Evolutionary conservation across 2,797 vertebrate species (phyloP).

Genomic region (Helostoma temminkii): DNA sequence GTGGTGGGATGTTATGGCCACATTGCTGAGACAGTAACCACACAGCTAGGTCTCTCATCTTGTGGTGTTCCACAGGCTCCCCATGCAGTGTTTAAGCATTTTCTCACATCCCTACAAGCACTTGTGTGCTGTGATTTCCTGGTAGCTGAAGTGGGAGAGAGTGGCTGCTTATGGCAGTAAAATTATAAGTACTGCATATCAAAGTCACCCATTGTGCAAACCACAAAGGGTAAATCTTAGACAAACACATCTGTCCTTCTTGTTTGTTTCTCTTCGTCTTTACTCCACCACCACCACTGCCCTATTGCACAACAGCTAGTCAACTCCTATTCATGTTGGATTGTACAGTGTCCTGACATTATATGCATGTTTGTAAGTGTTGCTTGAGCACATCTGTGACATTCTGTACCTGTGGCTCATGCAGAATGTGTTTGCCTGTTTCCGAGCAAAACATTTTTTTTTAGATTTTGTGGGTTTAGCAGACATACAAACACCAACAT

Average conservation of each 20-base stretch:
- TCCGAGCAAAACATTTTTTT: neutral
- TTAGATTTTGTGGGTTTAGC: slow-evolving; percentile 9
- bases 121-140: slow-evolving; percentile 45
- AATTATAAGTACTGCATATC: slow-evolving; percentile 50
- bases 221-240: slow-evolving; percentile 33
- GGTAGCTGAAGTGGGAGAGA: slow-evolving; percentile 32
- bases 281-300: neutral
- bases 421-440: slow-evolving; percentile 7
- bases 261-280: slow-evolving; percentile 52
- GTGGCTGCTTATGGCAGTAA: slow-evolving; percentile 27
- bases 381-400: neutral
- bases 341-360: neutral
- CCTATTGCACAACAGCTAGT: slow-evolving; percentile 34
- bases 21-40: slow-evolving; percentile 47
- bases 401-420: neutral
- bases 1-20: slow-evolving; percentile 4
- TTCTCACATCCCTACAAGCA: slow-evolving; percentile 24
- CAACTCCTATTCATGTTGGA: neutral
- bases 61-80: slow-evolving; percentile 37
- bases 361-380: slow-evolving; percentile 17
- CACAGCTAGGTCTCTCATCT: slow-evolving; percentile 12
- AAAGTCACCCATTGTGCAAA: slow-evolving; percentile 44
- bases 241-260: slow-evolving; percentile 38
- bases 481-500: neutral
- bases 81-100: slow-evolving; percentile 33